Conservation (phyloP, 2,888 invertebrate species). For the Melipona bicolor region DNA sequence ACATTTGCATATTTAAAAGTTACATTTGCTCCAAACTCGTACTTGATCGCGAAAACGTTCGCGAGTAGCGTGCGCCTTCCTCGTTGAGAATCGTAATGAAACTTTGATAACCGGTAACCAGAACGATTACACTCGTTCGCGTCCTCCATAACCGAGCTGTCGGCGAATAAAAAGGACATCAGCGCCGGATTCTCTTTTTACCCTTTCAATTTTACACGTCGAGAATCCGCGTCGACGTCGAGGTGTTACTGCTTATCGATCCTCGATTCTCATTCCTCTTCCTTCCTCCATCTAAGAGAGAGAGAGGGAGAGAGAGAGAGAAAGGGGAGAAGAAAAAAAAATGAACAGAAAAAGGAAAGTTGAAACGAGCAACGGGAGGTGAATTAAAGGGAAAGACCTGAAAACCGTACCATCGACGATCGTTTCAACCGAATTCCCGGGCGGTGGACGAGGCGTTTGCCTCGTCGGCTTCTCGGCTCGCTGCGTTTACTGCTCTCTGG, state of each 20-base stretch:
- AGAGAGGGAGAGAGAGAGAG: not conserved
- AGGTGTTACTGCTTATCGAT: not conserved
- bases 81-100: not conserved
- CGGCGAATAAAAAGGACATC: not conserved
- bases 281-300: no score
- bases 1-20: no score
- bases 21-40: no score
- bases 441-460: not conserved
- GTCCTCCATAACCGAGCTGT: not conserved
- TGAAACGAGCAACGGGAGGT: not conserved
- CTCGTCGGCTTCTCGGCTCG: not conserved
- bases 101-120: not conserved
- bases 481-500: not conserved
- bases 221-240: not conserved
- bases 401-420: not conserved
- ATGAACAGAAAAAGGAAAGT: not conserved
- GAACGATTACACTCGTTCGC: not conserved
- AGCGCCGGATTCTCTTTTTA: no score
- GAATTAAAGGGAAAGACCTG: constrained; percentile 16
- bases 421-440: not conserved
- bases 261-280: not conserved
- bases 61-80: no score
- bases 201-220: not conserved
- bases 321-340: not conserved
- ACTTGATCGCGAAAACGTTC: not conserved